phyloP scores from a whole-genome alignment of 2,797 vertebrate genomes.

The Cryptoprocta ferox region DNA sequence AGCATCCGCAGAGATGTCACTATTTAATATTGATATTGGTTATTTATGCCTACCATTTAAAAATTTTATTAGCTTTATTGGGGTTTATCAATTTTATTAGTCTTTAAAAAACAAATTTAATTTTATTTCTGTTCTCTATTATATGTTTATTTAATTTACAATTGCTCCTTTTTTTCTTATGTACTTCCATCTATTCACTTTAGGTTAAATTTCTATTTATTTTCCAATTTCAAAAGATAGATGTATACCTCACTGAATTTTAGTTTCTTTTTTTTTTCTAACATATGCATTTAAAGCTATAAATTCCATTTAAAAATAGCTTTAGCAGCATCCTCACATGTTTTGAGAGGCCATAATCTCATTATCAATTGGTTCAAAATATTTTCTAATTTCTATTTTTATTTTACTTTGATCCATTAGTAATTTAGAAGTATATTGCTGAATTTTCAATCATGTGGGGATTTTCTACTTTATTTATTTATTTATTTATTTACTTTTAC shows the following conservation, averaged over 20 bases:
- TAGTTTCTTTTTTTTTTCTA: not conserved
- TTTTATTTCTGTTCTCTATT: not conserved
- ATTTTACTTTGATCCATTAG: not conserved
- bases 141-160: not conserved
- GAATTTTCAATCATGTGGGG: not conserved
- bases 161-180: not conserved
- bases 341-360: not conserved
- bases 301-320: not conserved
- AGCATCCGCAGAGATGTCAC: not conserved
- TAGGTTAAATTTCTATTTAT: not conserved
- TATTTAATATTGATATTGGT: not conserved
- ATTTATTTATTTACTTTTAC: not conserved
- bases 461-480: not conserved
- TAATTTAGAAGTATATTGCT: not conserved
- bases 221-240: not conserved
- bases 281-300: not conserved
- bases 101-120: not conserved
- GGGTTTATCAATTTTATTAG: not conserved
- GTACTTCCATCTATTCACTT: not conserved
- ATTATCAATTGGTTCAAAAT: slow-evolving; percentile 18
- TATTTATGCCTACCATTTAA: not conserved
- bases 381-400: not conserved
- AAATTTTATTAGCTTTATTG: not conserved
- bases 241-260: not conserved
- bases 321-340: not conserved